Conservation (phyloP, 2,113 vertebrate species). For the Sporophila hypoxantha region DNA sequence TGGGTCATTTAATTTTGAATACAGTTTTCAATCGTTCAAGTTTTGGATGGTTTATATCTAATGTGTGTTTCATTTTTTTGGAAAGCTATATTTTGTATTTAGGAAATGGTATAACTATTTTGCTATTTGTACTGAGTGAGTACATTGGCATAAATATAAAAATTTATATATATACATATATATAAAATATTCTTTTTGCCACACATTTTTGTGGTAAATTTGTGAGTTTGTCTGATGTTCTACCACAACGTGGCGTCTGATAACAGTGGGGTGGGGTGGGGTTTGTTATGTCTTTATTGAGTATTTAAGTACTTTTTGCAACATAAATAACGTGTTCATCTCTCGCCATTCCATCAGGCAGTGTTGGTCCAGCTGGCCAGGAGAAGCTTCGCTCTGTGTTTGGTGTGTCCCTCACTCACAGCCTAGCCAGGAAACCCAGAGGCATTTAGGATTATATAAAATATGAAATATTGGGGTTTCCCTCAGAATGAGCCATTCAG, state of each 20-base stretch:
- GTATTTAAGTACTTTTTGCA: conserved; percentile 76
- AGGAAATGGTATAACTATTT: conserved; percentile 81
- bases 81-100: conserved; percentile 87
- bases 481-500: conserved; percentile 69
- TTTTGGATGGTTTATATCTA: conserved; percentile 87
- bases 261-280: conserved; percentile 80
- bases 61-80: conserved; percentile 85
- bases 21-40: conserved; percentile 82
- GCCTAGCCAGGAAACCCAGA: conserved; percentile 38
- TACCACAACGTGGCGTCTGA: conserved; percentile 79
- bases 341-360: conserved; percentile 73
- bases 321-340: conserved; percentile 67
- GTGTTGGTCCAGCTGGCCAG: conserved; percentile 58
- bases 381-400: conserved; percentile 56
- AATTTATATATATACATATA: conserved; percentile 79
- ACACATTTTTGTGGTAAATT: conserved; percentile 79
- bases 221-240: conserved; percentile 82
- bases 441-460: conserved; percentile 18
- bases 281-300: conserved; percentile 78
- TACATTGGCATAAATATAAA: conserved; percentile 83
- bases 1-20: conserved; percentile 80
- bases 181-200: conserved; percentile 84
- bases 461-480: conserved; percentile 39
- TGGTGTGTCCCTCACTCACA: conserved; percentile 42
- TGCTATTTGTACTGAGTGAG: conserved; percentile 85